Evolutionary conservation across 1,140 invertebrate genomes (phyloP).

Genomic region (Atta texana): DNA sequence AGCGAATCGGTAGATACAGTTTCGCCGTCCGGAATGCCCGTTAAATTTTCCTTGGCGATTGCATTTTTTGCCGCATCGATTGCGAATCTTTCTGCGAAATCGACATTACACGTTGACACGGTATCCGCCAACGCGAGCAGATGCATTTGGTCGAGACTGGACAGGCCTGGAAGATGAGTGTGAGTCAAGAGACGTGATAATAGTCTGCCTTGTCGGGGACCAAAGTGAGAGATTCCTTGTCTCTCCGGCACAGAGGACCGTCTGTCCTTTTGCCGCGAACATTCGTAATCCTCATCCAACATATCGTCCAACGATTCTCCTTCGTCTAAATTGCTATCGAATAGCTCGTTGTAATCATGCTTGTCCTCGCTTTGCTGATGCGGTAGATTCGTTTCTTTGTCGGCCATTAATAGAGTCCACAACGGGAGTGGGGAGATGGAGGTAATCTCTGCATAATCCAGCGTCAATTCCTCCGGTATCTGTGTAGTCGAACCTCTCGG

Average conservation of each 20-base stretch:
- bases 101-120: conserved; percentile 96
- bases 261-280: conserved; percentile 88
- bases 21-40: conserved; percentile 89
- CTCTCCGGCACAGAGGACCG: conserved; percentile 90
- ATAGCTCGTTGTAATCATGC: conserved; percentile 95
- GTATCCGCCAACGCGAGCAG: conserved; percentile 98
- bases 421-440: conserved; percentile 98
- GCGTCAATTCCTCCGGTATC: conserved; percentile 93
- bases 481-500: conserved; percentile 88
- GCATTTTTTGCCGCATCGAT: conserved; percentile 91
- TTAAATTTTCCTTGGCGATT: conserved; percentile 90
- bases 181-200: conserved; percentile 97
- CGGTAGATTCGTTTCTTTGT: conserved; percentile 90
- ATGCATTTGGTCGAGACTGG: conserved; percentile 99
- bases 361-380: conserved; percentile 83
- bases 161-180: conserved; percentile 98
- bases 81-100: conserved; percentile 94
- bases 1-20: conserved; percentile 92
- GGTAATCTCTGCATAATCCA: conserved; percentile 98
- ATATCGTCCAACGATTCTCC: conserved; percentile 95
- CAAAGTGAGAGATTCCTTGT: conserved; percentile 93
- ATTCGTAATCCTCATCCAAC: conserved; percentile 89
- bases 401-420: conserved; percentile 97
- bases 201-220: conserved; percentile 92
- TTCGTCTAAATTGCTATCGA: conserved; percentile 91